Evolutionary conservation across 2,888 invertebrate genomes (phyloP).

Genomic region (Cerastis leucographa): DNA sequence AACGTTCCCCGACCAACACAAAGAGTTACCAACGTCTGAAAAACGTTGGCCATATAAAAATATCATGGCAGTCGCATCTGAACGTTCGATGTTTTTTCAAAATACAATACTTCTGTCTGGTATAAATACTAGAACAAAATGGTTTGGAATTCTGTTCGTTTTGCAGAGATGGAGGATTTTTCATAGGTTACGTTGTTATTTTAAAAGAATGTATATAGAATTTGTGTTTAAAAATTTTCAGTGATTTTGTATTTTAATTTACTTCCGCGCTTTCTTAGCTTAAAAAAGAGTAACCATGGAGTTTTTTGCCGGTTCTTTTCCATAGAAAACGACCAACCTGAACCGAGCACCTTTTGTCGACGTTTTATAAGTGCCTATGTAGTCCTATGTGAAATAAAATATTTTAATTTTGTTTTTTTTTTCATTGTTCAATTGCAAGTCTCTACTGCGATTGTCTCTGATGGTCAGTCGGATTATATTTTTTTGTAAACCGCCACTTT

Average conservation of each 20-base stretch:
- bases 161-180: constrained; percentile 25
- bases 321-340: too few species aligned
- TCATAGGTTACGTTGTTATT: constrained; percentile 4
- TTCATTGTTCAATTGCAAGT: too few species aligned
- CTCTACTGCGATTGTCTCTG: too few species aligned
- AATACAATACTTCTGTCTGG: constrained; percentile 53
- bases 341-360: too few species aligned
- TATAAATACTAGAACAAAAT: constrained; percentile 56
- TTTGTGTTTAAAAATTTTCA: neutral
- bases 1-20: constrained; percentile 21
- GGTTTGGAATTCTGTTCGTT: constrained; percentile 29
- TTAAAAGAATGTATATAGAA: neutral
- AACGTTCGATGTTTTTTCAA: constrained; percentile 54
- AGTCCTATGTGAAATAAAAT: too few species aligned
- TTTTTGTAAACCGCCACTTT: too few species aligned
- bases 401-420: too few species aligned
- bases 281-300: too few species aligned
- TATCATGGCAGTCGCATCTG: constrained; percentile 45
- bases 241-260: neutral
- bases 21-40: constrained; percentile 30
- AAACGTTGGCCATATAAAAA: constrained; percentile 52
- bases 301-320: too few species aligned
- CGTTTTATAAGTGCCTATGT: too few species aligned
- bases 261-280: too few species aligned
- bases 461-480: too few species aligned